Base-by-base conservation (phyloP, 2,113 vertebrate species). In the Nyctibius bracteatus region DNA sequence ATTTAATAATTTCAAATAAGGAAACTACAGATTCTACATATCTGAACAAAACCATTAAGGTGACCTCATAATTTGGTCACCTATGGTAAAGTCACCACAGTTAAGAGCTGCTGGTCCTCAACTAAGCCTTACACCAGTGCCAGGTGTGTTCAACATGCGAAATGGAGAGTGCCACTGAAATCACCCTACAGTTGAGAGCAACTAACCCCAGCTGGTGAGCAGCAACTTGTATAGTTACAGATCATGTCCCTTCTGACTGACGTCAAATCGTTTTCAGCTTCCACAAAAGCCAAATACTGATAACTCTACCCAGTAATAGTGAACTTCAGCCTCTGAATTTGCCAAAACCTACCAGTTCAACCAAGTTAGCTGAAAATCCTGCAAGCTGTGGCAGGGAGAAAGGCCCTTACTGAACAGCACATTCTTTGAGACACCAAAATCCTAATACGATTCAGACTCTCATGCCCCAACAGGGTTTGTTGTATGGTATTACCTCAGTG, bases 131-230 rank as follows among this genome's bases (percentile, higher is more conserved):
- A 22, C 3, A 30, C 9, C 39, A 23, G 14, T 6, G 23, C 5
- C 54, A 35, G 10, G 43, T 2, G 54, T 12, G 14, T 5, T 17
- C 30, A 67, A 19, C 4, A 0, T 0, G 11, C 5, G 2, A 43
- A 30, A 8, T 2, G 3, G 9, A 22, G 10, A 24, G 31, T 3
- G 4, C 33, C 28, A 20, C 71, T 57, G 41, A 25, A 31, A 24
- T 0, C 28, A 7, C 35, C 15, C 24, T 35, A 41, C 68, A n/a
- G 31, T 2, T 33, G 8, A 17, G n/a, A 78, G 59, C 18, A 6
- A 24, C 61, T 24, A 35, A 58, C 5, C 22, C 35, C 11, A 13
- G 43, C 44, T 49, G 47, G 20, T 10, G n/a, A 52, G 49, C 59
- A 80, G 61, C 46, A 67, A 14, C 41, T 33, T 17, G 8, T 7